Evolutionary conservation across 53 echinoderm and acorn worm genomes (phyloP).

Genomic region (Crossaster papposus): DNA sequence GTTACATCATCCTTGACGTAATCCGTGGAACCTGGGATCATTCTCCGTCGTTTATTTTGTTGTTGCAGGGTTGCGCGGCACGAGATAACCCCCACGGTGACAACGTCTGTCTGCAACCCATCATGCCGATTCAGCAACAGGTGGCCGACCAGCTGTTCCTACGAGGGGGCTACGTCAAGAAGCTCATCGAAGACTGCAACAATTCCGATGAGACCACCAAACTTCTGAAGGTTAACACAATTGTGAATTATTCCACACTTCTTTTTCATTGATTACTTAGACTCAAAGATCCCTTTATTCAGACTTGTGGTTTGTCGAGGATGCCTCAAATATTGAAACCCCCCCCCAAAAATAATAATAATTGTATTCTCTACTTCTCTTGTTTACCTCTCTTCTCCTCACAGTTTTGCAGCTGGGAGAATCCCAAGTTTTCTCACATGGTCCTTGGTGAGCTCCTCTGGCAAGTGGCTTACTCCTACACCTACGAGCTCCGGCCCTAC

Average conservation of each 20-base stretch:
- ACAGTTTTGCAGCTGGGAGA: slow-evolving; percentile 99
- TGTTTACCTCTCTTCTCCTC: not conserved
- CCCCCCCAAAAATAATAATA: too few relatives aligned
- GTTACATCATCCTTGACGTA: not conserved
- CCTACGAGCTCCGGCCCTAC: slow-evolving; percentile 97
- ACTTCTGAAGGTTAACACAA: slow-evolving; percentile 77
- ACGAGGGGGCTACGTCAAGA: slow-evolving; percentile 97
- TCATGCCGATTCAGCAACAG: slow-evolving; percentile 82
- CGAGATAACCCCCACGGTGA: slow-evolving; percentile 91
- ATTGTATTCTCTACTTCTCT: not conserved
- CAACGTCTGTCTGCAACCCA: slow-evolving; percentile 69
- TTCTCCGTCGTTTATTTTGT: not conserved
- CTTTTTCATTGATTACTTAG: too few relatives aligned
- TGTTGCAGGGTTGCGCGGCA: slow-evolving; percentile 75
- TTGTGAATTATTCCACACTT: not conserved
- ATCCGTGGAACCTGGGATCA: not conserved
- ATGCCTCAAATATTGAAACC: too few relatives aligned
- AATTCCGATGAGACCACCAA: slow-evolving; percentile 97
- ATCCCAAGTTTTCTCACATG: slow-evolving; percentile 93
- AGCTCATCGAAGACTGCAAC: slow-evolving; percentile 99
- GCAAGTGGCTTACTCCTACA: slow-evolving; percentile 99
- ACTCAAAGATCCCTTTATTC: too few relatives aligned
- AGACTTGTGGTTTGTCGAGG: too few relatives aligned
- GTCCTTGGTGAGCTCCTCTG: slow-evolving; percentile 96
- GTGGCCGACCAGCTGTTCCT: slow-evolving; percentile 92